A percentile compares a stretch with the other conserved stretches of the same genome.
Evolutionary conservation across 1,140 invertebrate species (phyloP).

Genomic region (Mizuhopecten yessoensis): DNA sequence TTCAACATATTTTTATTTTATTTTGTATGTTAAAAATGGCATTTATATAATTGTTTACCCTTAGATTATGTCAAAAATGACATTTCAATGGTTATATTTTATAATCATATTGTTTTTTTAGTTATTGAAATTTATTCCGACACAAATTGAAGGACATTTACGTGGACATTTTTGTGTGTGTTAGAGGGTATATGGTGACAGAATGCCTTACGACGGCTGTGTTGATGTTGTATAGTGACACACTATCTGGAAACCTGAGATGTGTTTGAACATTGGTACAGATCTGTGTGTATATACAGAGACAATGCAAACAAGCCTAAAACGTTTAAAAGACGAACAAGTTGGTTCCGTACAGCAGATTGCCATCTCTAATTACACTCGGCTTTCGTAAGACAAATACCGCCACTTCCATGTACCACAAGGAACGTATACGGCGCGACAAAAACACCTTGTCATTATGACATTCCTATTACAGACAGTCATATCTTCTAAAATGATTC

Average conservation of each 20-base stretch:
- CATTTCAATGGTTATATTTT: not conserved
- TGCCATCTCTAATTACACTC: not conserved
- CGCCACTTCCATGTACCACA: not conserved
- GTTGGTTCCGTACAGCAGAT: not conserved
- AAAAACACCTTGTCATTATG: constrained; percentile 1
- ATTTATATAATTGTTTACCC: not conserved
- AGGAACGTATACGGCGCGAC: not conserved
- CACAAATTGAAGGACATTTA: constrained; percentile 9
- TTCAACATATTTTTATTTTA: not conserved
- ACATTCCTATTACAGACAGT: not conserved
- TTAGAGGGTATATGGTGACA: not conserved
- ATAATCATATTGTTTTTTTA: not conserved
- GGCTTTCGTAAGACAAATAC: not conserved
- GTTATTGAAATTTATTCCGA: not conserved
- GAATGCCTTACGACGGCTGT: not conserved
- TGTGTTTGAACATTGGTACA: not conserved
- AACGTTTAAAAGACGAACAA: not conserved
- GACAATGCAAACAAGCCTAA: constrained; percentile 15
- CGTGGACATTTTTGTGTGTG: too few relatives aligned
- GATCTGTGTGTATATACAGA: not conserved
- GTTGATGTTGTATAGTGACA: not conserved
- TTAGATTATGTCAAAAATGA: not conserved
- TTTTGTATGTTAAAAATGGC: not conserved
- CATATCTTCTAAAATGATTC: not conserved
- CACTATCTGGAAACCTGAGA: not conserved